Percentiles rank a stretch among this genome's conserved stretches.
phyloP scores from a whole-genome alignment of 2,888 invertebrate genomes.

The Harmothoe impar region DNA sequence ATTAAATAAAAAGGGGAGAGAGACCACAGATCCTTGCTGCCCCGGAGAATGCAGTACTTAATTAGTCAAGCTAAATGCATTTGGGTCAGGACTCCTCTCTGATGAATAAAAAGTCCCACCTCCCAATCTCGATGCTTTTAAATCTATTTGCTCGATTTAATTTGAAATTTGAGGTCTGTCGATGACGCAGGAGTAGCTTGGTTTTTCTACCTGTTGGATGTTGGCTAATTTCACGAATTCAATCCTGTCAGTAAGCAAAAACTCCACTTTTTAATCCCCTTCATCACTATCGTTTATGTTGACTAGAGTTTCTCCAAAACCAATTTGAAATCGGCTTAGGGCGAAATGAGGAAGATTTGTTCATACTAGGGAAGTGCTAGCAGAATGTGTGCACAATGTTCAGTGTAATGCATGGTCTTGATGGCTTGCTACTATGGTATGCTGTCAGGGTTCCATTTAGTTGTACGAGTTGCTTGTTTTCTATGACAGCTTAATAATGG shows the following conservation, averaged over 20 bases:
- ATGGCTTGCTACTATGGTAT: too few species aligned
- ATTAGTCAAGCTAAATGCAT: conserved; percentile 55
- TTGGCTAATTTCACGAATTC: not conserved
- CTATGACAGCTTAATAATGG: too few species aligned
- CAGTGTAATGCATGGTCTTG: too few species aligned
- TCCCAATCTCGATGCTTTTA: conserved; percentile 32
- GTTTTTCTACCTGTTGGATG: not conserved
- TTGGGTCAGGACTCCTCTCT: conserved; percentile 37
- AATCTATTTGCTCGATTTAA: conserved; percentile 50
- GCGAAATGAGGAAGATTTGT: not conserved
- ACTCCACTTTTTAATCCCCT: not conserved
- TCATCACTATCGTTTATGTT: conserved; percentile 6
- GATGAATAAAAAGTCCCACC: not conserved
- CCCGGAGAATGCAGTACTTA: conserved; percentile 14
- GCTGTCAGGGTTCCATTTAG: too few species aligned
- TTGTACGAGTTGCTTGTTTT: too few species aligned
- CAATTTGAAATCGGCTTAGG: not conserved
- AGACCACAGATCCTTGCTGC: conserved; percentile 14
- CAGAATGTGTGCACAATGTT: too few species aligned
- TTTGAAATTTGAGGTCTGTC: conserved; percentile 34
- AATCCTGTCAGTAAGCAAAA: not conserved
- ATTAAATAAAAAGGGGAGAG: conserved; percentile 30
- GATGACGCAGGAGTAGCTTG: conserved; percentile 4
- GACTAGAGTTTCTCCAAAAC: not conserved
- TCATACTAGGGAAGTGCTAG: not conserved